Evolutionary conservation across 2,888 invertebrate species (phyloP), one percentile per base, ranked within the genome.

Genomic region (Protonemura montana): DNA sequence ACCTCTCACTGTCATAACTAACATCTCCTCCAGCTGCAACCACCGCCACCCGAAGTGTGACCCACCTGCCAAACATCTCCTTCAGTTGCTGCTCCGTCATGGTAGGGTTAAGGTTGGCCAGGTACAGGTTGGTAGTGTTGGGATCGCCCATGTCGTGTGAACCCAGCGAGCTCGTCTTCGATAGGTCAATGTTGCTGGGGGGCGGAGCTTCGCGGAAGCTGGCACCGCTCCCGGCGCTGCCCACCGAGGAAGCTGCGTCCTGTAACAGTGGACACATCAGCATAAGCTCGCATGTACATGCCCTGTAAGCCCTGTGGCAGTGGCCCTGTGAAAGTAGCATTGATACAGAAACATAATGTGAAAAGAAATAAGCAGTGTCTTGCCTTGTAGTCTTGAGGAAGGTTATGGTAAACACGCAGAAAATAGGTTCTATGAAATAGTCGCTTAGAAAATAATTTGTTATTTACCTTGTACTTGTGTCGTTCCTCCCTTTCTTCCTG

Each of bases 31-130:
- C n/a, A n/a, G n/a, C n/a, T n/a, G n/a, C n/a, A n/a, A n/a, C n/a
- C n/a, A n/a, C n/a, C 10, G 35, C 35, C 35, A 35, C 35, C 35
- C 35, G 3, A n/a, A 99, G 93, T 0, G 99, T 99, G 0, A 99
- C 99, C 92, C 96, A 98, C 86, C 97, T 95, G 0, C 99, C 99
- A 92, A 99, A 99, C 87, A 98, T 94, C 92, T 99, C 98, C 96
- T 98, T 98, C 84, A 99, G 92, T 90, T 99, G 98, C 90, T 97
- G 97, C 91, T 99, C 99, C 28, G 98, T 97, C 91, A 98, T 97
- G 97, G 98, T 98, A 82, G 98, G 98, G 91, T 98, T 98, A 42
- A 99, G 94, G 91, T 99, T 99, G 87, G 99, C 99, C 86, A 99
- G 93, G 91, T 99, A 99, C 76, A 99, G 93, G 92, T 99, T 99